Conservation (phyloP, 2,113 vertebrate species). For the Hassar affinis region DNA sequence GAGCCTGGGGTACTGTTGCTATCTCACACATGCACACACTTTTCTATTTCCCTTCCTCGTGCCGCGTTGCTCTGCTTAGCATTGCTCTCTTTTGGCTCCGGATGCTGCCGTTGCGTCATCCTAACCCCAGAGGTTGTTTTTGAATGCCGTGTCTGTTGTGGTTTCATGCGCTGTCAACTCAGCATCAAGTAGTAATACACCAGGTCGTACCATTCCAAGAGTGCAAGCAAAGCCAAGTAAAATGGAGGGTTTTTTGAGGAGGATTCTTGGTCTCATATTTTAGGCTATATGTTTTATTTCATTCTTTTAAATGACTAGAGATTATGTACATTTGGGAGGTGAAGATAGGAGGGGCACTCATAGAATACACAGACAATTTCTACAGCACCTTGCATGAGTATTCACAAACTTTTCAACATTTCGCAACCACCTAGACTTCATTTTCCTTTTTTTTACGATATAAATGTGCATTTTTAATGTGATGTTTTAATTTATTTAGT, state of each 20-base stretch:
- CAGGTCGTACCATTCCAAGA: conserved; percentile 12
- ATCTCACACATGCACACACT: conserved; percentile 13
- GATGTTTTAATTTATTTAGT: background rate
- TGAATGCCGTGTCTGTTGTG: conserved; percentile 29
- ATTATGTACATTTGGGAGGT: too few relatives aligned
- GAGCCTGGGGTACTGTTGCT: background rate
- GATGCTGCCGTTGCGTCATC: conserved; percentile 32
- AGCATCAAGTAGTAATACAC: conserved; percentile 8
- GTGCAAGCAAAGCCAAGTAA: conserved; percentile 8
- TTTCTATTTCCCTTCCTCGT: conserved; percentile 13
- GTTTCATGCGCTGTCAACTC: conserved; percentile 39
- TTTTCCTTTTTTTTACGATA: background rate
- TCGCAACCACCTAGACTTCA: background rate
- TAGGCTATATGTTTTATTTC: background rate
- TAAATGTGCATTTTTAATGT: background rate
- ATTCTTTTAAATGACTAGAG: too few relatives aligned
- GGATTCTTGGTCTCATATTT: background rate
- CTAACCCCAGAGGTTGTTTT: conserved; percentile 23
- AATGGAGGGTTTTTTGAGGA: background rate
- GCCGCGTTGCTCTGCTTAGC: conserved; percentile 12
- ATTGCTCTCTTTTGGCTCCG: conserved; percentile 18
- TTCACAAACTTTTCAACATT: background rate
- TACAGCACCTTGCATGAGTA: background rate
- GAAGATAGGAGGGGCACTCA: background rate
- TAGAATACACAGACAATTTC: too few relatives aligned